phyloP scores from a whole-genome alignment of 2,113 vertebrate genomes.

The Reinhardtius hippoglossoides region DNA sequence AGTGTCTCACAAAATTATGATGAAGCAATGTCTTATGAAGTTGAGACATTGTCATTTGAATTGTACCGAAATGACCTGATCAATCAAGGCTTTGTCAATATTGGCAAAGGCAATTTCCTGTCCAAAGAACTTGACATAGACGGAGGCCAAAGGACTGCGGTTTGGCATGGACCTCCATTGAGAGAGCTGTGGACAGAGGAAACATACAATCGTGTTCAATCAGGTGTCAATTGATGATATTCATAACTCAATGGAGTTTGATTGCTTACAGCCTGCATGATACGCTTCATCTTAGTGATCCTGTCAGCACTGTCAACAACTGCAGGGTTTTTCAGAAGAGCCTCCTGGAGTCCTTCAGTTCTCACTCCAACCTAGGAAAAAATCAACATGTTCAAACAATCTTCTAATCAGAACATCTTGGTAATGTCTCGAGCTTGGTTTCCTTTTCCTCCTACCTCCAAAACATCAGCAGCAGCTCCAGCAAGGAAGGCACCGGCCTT shows the following conservation, averaged over 20 bases:
- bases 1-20: neutral
- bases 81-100: slow-evolving; percentile 81
- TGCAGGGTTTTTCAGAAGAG: slow-evolving; percentile 77
- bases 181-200: slow-evolving; percentile 74
- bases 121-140: slow-evolving; percentile 83
- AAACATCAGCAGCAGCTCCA: slow-evolving; percentile 83
- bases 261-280: slow-evolving; percentile 82
- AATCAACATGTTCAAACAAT: neutral
- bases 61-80: slow-evolving; percentile 79
- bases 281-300: slow-evolving; percentile 84
- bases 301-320: slow-evolving; percentile 73
- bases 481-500: slow-evolving; percentile 81
- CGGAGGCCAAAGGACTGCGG: slow-evolving; percentile 77
- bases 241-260: neutral
- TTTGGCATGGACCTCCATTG: slow-evolving; percentile 79
- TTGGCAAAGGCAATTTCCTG: slow-evolving; percentile 84
- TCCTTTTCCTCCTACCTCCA: slow-evolving; percentile 79
- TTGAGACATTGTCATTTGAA: slow-evolving; percentile 3
- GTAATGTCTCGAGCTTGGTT: neutral
- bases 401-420: neutral
- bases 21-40: neutral
- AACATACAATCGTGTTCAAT: neutral
- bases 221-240: neutral
- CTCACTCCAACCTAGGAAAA: slow-evolving; percentile 80
- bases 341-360: slow-evolving; percentile 85